These are phyloP conservation scores for Phodopus roborovskii DNA, from an alignment of 2,113 vertebrate genomes.

Conservation along the genomic window DNA sequence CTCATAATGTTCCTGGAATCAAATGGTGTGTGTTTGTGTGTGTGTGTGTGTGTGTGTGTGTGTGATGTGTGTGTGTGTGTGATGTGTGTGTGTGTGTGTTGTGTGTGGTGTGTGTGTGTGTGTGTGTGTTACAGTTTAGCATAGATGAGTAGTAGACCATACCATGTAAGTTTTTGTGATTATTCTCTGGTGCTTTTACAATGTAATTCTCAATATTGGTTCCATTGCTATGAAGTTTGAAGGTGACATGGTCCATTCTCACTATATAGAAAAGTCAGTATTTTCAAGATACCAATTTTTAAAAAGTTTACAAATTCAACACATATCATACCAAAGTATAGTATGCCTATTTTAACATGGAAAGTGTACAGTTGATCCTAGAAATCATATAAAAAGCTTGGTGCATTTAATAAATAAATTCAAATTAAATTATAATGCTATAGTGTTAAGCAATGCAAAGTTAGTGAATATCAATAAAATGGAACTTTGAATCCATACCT, in stretches of 20 bases:
- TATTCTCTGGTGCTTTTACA: background rate
- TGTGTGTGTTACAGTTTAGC: background rate
- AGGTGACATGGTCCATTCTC: background rate
- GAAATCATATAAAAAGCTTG: background rate
- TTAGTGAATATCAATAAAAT: background rate
- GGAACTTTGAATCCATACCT: background rate
- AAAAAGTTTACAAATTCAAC: conserved; percentile 4
- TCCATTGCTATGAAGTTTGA: background rate
- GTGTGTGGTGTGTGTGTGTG: no score
- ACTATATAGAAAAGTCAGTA: background rate
- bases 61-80: background rate
- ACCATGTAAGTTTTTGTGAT: background rate
- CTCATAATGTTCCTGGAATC: background rate
- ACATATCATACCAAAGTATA: background rate
- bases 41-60: background rate
- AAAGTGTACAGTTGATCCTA: background rate
- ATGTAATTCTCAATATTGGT: background rate
- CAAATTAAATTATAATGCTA: background rate
- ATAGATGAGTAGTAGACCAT: background rate
- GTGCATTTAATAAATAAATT: background rate
- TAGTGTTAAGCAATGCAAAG: background rate
- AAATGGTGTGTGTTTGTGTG: background rate
- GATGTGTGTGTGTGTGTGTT: background rate
- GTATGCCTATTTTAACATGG: background rate
- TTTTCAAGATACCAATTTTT: background rate